Evolutionary conservation across 2,797 vertebrate species (phyloP).

Genomic region (Bradypodion pumilum): DNA sequence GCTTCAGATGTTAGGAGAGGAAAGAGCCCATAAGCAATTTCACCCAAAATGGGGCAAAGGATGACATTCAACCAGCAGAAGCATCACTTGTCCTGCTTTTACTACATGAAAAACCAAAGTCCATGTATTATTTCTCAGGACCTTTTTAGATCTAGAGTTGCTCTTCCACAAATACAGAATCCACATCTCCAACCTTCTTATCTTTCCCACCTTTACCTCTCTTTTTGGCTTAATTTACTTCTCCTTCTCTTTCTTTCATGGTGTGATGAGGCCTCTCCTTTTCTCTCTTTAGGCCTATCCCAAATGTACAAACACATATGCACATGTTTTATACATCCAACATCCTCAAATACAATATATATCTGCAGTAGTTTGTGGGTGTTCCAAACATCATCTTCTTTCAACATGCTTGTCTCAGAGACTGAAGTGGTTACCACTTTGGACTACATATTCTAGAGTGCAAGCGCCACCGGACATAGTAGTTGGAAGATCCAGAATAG

Average conservation of each 20-base stretch:
- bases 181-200: neutral
- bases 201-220: neutral
- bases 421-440: no score
- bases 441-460: no score
- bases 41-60: constrained; percentile 60
- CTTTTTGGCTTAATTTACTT: neutral
- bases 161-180: neutral
- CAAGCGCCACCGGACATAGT: neutral
- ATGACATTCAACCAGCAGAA: constrained; percentile 47
- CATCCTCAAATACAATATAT: no score
- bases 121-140: neutral
- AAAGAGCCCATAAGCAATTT: constrained; percentile 70
- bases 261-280: neutral
- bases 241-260: neutral
- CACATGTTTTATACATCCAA: neutral
- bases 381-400: no score
- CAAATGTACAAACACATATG: neutral
- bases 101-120: neutral
- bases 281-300: neutral
- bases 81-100: constrained; percentile 21
- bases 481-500: neutral
- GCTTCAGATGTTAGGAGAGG: constrained; percentile 67
- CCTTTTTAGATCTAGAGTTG: neutral
- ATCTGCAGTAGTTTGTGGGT: no score
- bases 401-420: no score